Evolutionary conservation across 2,113 vertebrate genomes (phyloP).

Genomic region (Sakesphorus luctuosus): DNA sequence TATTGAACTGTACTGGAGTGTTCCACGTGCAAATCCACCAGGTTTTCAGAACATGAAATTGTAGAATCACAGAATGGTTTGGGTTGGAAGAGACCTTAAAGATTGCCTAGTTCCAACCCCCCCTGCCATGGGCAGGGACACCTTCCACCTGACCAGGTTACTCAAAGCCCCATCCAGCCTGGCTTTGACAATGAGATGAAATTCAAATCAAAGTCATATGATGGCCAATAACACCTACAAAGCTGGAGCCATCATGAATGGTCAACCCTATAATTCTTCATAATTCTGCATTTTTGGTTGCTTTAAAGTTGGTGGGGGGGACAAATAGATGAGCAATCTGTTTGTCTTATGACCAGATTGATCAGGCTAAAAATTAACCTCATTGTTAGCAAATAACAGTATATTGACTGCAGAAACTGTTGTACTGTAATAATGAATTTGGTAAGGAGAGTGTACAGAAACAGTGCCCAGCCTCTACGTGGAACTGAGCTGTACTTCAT

Average conservation of each 20-base stretch:
- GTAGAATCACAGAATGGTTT: not conserved
- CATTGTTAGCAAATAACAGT: not conserved
- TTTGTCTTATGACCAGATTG: not conserved
- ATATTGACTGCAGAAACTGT: not conserved
- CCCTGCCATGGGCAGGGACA: not conserved
- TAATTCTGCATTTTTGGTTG: too few species aligned
- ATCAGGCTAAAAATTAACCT: not conserved
- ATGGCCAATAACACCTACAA: not conserved
- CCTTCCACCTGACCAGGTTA: not conserved
- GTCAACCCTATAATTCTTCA: not conserved
- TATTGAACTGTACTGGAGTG: not conserved
- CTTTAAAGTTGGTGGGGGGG: not conserved
- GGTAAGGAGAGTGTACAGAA: not conserved
- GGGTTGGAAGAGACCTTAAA: not conserved
- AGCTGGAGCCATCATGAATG: not conserved
- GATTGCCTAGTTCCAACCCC: not conserved
- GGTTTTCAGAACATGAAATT: not conserved
- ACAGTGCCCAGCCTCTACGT: not conserved
- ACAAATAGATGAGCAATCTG: not conserved
- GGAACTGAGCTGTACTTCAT: not conserved
- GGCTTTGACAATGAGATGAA: not conserved
- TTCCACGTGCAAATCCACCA: not conserved
- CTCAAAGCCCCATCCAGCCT: not conserved
- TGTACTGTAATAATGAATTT: not conserved
- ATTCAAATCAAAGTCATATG: not conserved